These are phyloP conservation scores for Channa striata DNA, from an alignment of 2,797 vertebrate species.

Conservation along the genomic window DNA sequence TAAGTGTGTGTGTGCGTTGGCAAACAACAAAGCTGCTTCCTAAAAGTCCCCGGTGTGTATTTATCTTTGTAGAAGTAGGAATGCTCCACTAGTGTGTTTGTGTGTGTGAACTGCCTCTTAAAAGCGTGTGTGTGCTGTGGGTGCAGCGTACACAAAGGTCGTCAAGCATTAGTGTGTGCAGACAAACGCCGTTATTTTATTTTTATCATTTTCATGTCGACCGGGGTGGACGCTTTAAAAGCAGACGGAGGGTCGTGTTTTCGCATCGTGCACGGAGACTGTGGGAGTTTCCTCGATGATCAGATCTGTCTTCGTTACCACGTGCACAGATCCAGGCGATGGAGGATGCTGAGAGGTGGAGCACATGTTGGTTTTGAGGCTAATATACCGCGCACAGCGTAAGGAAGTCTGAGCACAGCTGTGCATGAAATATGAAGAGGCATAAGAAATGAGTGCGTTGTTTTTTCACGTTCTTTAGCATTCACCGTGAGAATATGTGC, in stretches of 20 bases:
- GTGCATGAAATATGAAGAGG: neutral
- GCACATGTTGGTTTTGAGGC: constrained; percentile 1
- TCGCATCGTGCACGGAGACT: no score
- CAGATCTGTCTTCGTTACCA: no score
- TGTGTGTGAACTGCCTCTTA: constrained; percentile 7
- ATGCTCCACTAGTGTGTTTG: constrained; percentile 10
- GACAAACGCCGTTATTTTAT: neutral
- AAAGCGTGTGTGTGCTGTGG: neutral
- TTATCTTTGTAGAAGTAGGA: constrained; percentile 22
- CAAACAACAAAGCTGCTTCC: constrained; percentile 60
- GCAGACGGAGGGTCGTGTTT: no score
- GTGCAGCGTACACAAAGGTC: neutral
- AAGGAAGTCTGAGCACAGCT: no score
- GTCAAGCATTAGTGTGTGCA: neutral
- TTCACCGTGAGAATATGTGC: constrained; percentile 9
- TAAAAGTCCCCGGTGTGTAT: constrained; percentile 25
- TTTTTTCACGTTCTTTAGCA: constrained; percentile 8
- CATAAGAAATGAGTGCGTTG: neutral
- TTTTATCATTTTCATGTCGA: no score
- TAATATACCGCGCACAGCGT: neutral
- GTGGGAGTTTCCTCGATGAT: no score
- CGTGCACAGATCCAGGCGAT: neutral
- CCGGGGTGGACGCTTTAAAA: no score
- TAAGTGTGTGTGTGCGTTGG: constrained; percentile 60
- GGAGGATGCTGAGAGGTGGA: neutral